These are phyloP conservation scores for Cynocephalus volans DNA, from an alignment of 2,113 vertebrate species.

Conservation along the genomic window DNA sequence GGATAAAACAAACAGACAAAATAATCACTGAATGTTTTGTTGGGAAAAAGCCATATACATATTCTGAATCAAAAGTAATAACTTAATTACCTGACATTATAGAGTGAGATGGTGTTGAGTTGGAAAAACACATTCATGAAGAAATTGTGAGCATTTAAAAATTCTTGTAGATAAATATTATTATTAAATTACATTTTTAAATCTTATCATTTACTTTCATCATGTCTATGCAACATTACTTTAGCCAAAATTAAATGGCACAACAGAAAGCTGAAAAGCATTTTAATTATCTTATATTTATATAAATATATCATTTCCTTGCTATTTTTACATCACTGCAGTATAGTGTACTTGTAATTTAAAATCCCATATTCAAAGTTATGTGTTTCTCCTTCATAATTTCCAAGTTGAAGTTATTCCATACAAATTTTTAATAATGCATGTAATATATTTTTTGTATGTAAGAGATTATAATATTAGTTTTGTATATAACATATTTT, in stretches of 20 bases:
- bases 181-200: not conserved
- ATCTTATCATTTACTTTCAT: conserved; percentile 38
- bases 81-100: conserved; percentile 46
- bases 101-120: conserved; percentile 13
- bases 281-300: conserved; percentile 29
- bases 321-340: not conserved
- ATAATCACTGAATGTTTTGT: conserved; percentile 46
- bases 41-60: conserved; percentile 61
- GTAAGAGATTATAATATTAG: not conserved
- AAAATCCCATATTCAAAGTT: not conserved
- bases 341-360: conserved; percentile 47
- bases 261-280: not conserved
- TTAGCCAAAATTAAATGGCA: not conserved
- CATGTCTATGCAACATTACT: conserved; percentile 11
- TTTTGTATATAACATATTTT: not conserved
- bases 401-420: not conserved
- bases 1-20: conserved; percentile 20
- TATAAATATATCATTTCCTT: not conserved
- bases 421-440: not conserved
- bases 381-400: not conserved
- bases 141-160: not conserved
- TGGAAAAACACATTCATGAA: not conserved
- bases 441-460: not conserved
- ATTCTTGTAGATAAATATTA: not conserved
- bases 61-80: conserved; percentile 56